These are phyloP conservation scores for Petaurus breviceps DNA, from an alignment of 2,113 vertebrate genomes.

Conservation along the genomic window DNA sequence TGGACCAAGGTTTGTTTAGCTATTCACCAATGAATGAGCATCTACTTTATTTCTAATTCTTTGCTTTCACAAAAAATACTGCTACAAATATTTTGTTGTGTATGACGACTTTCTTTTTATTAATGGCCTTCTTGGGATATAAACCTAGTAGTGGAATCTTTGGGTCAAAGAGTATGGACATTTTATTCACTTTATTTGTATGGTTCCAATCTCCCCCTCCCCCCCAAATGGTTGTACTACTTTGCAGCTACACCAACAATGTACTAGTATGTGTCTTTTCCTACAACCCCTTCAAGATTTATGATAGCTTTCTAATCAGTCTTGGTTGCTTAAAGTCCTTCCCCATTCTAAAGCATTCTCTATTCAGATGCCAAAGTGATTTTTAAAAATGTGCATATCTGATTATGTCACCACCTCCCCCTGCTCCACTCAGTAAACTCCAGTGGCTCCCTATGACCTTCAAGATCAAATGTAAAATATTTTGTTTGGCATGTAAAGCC, in stretches of 20 bases:
- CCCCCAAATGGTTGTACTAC: neutral
- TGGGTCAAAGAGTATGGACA: neutral
- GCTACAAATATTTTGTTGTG: too few relatives aligned
- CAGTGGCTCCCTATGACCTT: neutral
- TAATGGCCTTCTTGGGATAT: neutral
- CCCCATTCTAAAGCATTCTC: neutral
- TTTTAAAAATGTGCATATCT: neutral
- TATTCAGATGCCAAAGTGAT: neutral
- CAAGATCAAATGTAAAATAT: neutral
- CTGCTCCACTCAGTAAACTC: neutral
- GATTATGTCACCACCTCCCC: neutral
- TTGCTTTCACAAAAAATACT: neutral
- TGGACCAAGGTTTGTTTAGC: neutral
- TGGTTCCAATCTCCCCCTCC: neutral
- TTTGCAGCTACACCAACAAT: neutral
- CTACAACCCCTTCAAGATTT: neutral
- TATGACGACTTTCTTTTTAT: neutral
- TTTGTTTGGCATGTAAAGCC: neutral
- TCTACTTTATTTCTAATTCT: neutral
- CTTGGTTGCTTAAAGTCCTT: neutral
- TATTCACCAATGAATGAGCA: neutral
- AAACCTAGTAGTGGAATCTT: neutral
- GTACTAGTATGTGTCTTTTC: neutral
- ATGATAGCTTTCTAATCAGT: neutral
- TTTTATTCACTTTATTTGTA: neutral